These are phyloP conservation scores for Machaerirhynchus nigripectus DNA, from an alignment of 2,113 vertebrate genomes.

Conservation along the genomic window DNA sequence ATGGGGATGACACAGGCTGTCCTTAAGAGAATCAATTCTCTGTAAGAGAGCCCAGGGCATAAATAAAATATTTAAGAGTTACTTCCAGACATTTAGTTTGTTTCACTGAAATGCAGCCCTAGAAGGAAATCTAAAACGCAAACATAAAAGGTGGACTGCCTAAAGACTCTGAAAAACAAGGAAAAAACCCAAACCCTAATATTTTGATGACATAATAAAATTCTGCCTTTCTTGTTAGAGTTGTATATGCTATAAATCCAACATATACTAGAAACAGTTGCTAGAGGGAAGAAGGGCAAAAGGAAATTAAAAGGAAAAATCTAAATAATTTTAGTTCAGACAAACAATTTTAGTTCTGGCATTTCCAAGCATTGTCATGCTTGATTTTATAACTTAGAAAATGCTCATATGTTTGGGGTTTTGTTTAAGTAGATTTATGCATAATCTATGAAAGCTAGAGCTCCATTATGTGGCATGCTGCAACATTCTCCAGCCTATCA, in stretches of 20 bases:
- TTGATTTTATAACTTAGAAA: neutral
- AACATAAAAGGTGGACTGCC: neutral
- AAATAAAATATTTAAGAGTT: neutral
- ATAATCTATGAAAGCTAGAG: neutral
- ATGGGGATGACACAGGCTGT: neutral
- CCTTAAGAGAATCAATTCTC: neutral
- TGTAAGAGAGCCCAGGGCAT: neutral
- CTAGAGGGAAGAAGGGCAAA: neutral
- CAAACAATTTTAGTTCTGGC: neutral
- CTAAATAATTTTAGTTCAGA: neutral
- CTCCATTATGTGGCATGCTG: neutral
- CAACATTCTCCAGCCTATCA: neutral
- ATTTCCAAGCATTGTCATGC: neutral
- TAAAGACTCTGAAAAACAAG: neutral
- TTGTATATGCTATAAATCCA: neutral
- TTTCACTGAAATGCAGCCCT: neutral
- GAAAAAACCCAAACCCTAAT: neutral
- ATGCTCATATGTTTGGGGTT: neutral
- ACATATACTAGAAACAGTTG: neutral
- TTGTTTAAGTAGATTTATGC: neutral
- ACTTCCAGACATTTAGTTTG: neutral
- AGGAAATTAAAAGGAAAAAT: neutral
- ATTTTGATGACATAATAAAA: neutral
- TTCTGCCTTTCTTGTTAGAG: neutral
- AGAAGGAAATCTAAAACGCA: neutral